Evolutionary conservation across 2,888 invertebrate species (phyloP).

Genomic region (Bruchidius siliquastri): DNA sequence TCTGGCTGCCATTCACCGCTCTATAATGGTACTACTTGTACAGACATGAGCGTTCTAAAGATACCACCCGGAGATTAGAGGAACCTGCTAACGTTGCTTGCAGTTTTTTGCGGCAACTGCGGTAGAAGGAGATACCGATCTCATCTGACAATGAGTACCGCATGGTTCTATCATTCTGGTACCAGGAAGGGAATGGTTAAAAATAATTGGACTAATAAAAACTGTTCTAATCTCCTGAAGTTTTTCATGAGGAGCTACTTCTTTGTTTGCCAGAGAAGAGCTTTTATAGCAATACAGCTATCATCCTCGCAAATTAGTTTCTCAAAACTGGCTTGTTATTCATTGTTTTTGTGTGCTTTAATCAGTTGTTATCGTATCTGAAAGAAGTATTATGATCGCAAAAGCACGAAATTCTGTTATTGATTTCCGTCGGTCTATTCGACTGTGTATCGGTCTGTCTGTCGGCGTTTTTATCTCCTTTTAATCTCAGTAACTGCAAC

Average conservation of each 20-base stretch:
- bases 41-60: not conserved
- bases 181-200: not conserved
- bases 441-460: no score
- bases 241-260: not conserved
- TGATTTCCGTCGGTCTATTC: no score
- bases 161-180: not conserved
- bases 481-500: no score
- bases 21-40: not conserved
- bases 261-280: not conserved
- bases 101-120: not conserved
- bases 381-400: no score
- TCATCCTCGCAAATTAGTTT: no score
- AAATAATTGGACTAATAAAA: not conserved
- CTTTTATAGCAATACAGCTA: no score
- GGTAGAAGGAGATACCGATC: not conserved
- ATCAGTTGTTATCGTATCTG: no score
- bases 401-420: no score
- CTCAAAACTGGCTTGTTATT: no score
- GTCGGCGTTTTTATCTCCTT: no score
- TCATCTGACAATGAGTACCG: not conserved
- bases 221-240: not conserved
- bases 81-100: not conserved
- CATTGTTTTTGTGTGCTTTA: no score
- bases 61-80: not conserved
- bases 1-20: not conserved